Evolutionary conservation across 2,113 vertebrate genomes (phyloP), one percentile per base, ranked within the genome.

Genomic region (Hydrochoerus hydrochaeris): DNA sequence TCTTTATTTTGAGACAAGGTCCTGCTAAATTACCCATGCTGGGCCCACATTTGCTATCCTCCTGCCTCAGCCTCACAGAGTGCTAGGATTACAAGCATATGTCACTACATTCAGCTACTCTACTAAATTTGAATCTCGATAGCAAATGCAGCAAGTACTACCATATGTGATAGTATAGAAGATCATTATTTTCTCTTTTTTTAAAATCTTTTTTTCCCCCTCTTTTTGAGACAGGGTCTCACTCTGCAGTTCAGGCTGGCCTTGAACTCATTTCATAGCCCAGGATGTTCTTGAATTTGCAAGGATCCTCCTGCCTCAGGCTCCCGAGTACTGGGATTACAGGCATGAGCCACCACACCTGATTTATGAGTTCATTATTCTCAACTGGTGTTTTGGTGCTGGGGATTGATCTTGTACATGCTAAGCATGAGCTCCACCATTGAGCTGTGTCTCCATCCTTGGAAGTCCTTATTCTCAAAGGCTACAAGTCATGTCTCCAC

Each of bases 111-210:
- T 62, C 63, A 65, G 28, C 63, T 32, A 65, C 63, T 73, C 35
- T 84, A 75, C 71, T 83, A 73, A 84, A 67, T 77, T 85, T 90
- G 69, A 11, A 87, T 65, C 88, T 83, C 65, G 90, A 77, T 86
- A 95, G 65, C 20, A 82, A 38, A n/a, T 71, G 32, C 90, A 65
- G 49, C 63, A 69, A 83, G n/a, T n/a, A n/a, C 82, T 95, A 52
- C n/a, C 41, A 28, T 35, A 52, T 30, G 84, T 46, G 57, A 65
- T 7, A 32, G 24, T 13, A 2, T 30, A 58, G 54, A 28, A 38
- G 0, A 73, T 73, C 32, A 86, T 58, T 28, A 77, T 67, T 91
- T 78, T 83, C 73, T 46, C 46, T 46, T 10, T 52, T 10, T n/a
- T n/a, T n/a, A n/a, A n/a, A n/a, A n/a, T 52, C 10, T 52, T 52